phyloP scores from a whole-genome alignment of 2,888 invertebrate species.

The Thymelicus sylvestris region DNA sequence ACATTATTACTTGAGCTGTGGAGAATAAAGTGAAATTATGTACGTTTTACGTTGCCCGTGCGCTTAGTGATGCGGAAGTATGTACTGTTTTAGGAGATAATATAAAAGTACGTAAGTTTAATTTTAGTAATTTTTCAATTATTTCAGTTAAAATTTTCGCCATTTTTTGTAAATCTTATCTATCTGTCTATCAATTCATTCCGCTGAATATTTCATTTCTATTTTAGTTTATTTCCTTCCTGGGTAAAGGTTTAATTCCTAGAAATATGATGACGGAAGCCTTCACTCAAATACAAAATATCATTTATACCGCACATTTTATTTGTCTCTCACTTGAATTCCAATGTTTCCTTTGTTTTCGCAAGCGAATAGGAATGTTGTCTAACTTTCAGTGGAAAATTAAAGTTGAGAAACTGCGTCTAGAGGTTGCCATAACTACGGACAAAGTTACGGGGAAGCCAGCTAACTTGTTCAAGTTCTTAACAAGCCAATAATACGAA shows the following conservation, averaged over 20 bases:
- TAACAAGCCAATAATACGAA: conserved; percentile 15
- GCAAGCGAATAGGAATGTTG: conserved; percentile 3
- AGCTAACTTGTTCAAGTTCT: conserved; percentile 6
- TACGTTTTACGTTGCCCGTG: not conserved
- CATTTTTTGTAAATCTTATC: too few relatives aligned
- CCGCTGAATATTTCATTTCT: too few relatives aligned
- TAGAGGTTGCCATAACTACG: conserved; percentile 13
- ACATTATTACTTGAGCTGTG: conserved; percentile 11
- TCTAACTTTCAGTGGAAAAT: conserved; percentile 16
- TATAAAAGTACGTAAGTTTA: too few relatives aligned
- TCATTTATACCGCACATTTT: not conserved
- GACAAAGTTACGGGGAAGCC: conserved; percentile 12
- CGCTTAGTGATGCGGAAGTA: too few relatives aligned
- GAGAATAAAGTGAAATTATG: conserved; percentile 2
- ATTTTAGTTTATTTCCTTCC: too few relatives aligned
- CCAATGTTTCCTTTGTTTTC: not conserved
- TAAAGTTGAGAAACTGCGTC: conserved; percentile 13
- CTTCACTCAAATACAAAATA: not conserved
- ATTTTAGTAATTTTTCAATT: too few relatives aligned
- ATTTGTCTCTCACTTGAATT: not conserved
- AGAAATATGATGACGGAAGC: too few relatives aligned
- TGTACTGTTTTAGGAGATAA: too few relatives aligned
- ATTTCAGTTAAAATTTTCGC: too few relatives aligned
- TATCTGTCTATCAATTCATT: too few relatives aligned
- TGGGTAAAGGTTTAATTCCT: too few relatives aligned